Evolutionary conservation across 2,113 vertebrate genomes (phyloP), one percentile per base, ranked within the genome.

Genomic region (Takifugu bimaculatus): DNA sequence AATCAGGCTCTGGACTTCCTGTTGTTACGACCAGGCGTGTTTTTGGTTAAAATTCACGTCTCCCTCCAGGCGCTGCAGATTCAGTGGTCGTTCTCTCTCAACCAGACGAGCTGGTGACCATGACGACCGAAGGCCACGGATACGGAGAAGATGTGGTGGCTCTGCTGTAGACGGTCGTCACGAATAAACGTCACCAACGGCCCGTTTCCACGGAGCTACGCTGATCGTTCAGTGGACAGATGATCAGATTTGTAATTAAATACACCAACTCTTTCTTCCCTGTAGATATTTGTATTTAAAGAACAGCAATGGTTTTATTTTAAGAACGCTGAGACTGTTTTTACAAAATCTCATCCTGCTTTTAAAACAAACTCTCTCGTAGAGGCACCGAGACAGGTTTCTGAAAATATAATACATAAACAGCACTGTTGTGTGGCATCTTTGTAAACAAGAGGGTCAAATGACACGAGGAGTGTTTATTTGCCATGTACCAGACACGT

Each of bases 71-170:
- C 58, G 72, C 90, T 44, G 80, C 87, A 45, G 92, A 90, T 67
- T 89, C 90, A 0, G 89, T 93, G 75, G 90, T 91, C 1, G 88
- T 91, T 67, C 90, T 93, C 55, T 81, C 92, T 6, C 89, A 83
- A 60, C 83, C 90, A 32, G 90, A 89, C 53, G 89, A 93, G 32
- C 48, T 94, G 80, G 92, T 94, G 74, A 84, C 91, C 82, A 92
- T 94, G 89, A 88, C 93, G 47, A 88, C 91, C 2, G 90, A 85
- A 39, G 91, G 85, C 51, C 90, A 92, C 35, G 72, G 86, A 4
- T 93, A 91, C 13, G 90, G 92, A 48, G 92, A 91, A 7, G 89
- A 92, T 13, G 91, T 92, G 57, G 91, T 91, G 58, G 79, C 89
- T 53, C 80, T 95, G 81, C 86, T 92, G 54, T 89, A 74, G 78